Evolutionary conservation across 2,113 vertebrate species (phyloP).

Genomic region (Nerophis lumbriciformis): DNA sequence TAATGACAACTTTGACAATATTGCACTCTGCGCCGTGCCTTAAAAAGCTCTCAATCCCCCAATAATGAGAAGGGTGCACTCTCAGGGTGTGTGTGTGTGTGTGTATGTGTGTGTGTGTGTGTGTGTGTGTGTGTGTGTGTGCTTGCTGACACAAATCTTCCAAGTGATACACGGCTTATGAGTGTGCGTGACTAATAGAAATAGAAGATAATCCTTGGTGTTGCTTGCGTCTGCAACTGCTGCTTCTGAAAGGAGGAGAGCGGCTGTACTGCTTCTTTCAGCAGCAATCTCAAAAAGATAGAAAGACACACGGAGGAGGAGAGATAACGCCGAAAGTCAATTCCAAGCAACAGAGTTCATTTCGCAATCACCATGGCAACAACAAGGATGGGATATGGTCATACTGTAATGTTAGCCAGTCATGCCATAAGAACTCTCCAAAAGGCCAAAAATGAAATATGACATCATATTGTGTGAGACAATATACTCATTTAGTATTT

Average conservation of each 20-base stretch:
- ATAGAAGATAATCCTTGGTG: slow-evolving; percentile 62
- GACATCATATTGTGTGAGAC: too few species aligned
- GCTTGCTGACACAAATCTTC: slow-evolving; percentile 67
- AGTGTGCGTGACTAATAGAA: slow-evolving; percentile 66
- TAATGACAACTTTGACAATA: slow-evolving; percentile 31
- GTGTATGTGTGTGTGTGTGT: slow-evolving; percentile 32
- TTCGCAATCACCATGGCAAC: slow-evolving; percentile 44
- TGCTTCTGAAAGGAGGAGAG: slow-evolving; percentile 45
- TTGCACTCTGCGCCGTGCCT: slow-evolving; percentile 27
- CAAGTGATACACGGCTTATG: slow-evolving; percentile 64
- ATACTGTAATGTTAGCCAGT: too few species aligned
- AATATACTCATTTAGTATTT: too few species aligned
- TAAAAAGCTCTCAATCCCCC: slow-evolving; percentile 56
- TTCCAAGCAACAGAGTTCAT: slow-evolving; percentile 11
- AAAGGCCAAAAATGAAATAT: too few species aligned
- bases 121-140: slow-evolving; percentile 19
- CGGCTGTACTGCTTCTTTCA: slow-evolving; percentile 41
- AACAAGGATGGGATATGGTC: neutral
- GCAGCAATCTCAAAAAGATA: slow-evolving; percentile 27
- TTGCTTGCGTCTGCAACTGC: slow-evolving; percentile 62
- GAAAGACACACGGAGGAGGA: slow-evolving; percentile 20
- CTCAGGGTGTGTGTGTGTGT: slow-evolving; percentile 32
- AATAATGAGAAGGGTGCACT: slow-evolving; percentile 58
- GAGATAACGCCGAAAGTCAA: slow-evolving; percentile 22
- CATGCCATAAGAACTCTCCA: too few species aligned